Percentiles rank a stretch among this genome's conserved stretches.
Evolutionary conservation across 2,888 invertebrate genomes (phyloP).

Genomic region (Liposcelis brunnea): DNA sequence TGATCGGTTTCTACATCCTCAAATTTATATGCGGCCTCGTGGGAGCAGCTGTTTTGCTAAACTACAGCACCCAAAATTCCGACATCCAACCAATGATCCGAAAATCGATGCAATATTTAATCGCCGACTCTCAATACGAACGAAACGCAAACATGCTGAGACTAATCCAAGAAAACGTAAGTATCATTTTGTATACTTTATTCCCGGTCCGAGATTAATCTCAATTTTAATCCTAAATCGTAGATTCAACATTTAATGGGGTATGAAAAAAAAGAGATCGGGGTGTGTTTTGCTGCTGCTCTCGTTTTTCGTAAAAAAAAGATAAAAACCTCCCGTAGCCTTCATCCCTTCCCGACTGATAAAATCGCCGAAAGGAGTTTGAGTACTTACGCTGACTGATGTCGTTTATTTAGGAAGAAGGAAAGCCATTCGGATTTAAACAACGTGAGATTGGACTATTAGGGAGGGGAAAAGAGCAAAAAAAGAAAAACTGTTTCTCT

Average conservation of each 20-base stretch:
- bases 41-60: constrained; percentile 58
- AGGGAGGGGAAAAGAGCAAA: neutral
- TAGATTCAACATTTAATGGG: too few species aligned
- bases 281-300: neutral
- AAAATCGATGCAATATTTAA: constrained; percentile 49
- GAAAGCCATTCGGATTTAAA: too few species aligned
- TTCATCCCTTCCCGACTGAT: too few species aligned
- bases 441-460: too few species aligned
- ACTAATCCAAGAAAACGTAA: constrained; percentile 72
- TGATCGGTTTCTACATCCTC: constrained; percentile 50
- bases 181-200: constrained; percentile 24
- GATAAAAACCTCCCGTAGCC: too few species aligned
- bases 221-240: too few species aligned
- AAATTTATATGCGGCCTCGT: constrained; percentile 52
- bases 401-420: too few species aligned
- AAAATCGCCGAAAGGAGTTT: too few species aligned
- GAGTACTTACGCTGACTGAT: too few species aligned
- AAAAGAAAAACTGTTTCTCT: neutral
- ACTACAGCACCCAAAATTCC: constrained; percentile 66
- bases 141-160: constrained; percentile 47
- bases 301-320: too few species aligned
- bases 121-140: constrained; percentile 51
- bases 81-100: constrained; percentile 59
- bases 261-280: neutral
- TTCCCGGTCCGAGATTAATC: too few species aligned